Evolutionary conservation across 1,140 invertebrate genomes (phyloP), one percentile per base, ranked within the genome.

Genomic region (Meloidogyne hapla): DNA sequence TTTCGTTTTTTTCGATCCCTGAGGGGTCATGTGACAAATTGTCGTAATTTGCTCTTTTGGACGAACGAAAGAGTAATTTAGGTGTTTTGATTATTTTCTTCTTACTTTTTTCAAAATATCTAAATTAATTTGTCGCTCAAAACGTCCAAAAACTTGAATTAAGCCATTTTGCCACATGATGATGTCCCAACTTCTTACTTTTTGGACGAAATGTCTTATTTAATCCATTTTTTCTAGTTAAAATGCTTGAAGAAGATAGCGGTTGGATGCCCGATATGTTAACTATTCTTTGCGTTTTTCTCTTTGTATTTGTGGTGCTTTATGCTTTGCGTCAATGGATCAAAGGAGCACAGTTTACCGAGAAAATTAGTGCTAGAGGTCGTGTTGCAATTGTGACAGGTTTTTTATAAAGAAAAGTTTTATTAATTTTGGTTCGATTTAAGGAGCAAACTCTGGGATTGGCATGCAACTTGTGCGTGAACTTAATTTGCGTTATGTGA

Each of bases 381-480:
- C 77, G 76, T 9, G 70, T 81, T 28, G 82, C 69, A 5, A 70
- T 81, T 61, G 67, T 81, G 1, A 81, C 80, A 13, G 80, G 79
- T 38, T 70, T 45, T 70, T 25, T 40, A 12, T 33, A 10, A 6
- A 13, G 12, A 3, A 1, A 9, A 8, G 1, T 69, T 42, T 45
- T 2, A 23, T 33, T 15, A 8, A 28, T 61, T 61, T 70, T 28
- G 13, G 18, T 5, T 56, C 1, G n/a, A 4, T 56, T 21, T 6
- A n/a, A 56, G 48, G 65, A 28, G 68, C 65, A 74, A 68, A 81
- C n/a, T 45, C 33, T 40, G 73, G 68, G 26, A 75, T 80, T 40
- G 82, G 80, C 0, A 67, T 40, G 48, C 82, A 84, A 42, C 26
- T 81, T 2, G 80, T 79, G 15, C 65, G 78, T 1, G 81, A 83